Base-by-base conservation (phyloP, 2,113 vertebrate species). In the Phalacrocorax aristotelis region DNA sequence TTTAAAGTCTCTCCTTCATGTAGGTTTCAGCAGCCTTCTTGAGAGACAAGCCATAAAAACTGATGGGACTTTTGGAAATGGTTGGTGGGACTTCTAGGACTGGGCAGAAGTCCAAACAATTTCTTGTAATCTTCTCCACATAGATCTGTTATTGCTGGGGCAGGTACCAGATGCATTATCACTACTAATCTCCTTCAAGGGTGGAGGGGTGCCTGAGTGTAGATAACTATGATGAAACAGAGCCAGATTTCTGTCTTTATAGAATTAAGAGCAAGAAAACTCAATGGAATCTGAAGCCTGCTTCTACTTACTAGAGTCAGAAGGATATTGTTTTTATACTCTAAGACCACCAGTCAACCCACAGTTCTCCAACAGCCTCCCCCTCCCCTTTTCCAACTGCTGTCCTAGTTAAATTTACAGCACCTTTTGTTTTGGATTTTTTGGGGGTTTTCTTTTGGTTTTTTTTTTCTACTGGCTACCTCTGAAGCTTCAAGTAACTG, bases 161-260 rank as follows among this genome's bases (percentile, higher is more conserved):
- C 97, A 97, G 94, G 94, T 97, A 96, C 89, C 93, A 97, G 95
- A 95, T 94, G 91, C 82, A 86, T 94, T 95, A 93, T 96, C 95
- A 78, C 78, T 95, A 77, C 93, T 96, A 90, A 94, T 97, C 83
- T 89, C 77, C 81, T 96, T 83, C 85, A 74, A 48, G 91, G 78
- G 89, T 89, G 91, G 91, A 93, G 87, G 81, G 87, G 89, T 97
- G 94, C 70, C 85, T 38, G 46, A 74, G 51, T 89, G 85, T 71
- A 77, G 93, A 91, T 95, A 96, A 90, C 87, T 48, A 25, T 8
- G 49, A 87, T 83, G 94, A 95, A 95, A 96, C 9, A 52, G 81
- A 95, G 96, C 91, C 94, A 95, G 87, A 66, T 93, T 96, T 94
- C 95, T 97, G 93, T 90, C 94, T 91, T 65, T 49, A 15, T 15